These are phyloP conservation scores for Leistus spinibarbis DNA, from an alignment of 2,888 invertebrate genomes.

Conservation along the genomic window DNA sequence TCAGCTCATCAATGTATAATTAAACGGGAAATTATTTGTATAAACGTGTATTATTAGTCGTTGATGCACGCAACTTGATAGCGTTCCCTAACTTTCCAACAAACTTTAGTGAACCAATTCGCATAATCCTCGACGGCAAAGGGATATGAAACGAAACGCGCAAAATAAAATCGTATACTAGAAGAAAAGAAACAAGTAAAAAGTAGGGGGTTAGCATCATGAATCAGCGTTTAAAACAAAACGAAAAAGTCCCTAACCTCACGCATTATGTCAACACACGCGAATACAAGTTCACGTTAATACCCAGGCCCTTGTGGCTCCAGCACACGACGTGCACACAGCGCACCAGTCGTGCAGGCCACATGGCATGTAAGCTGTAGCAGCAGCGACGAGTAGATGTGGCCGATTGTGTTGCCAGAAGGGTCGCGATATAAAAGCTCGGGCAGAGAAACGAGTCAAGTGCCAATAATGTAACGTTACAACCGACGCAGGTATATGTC, in stretches of 20 bases:
- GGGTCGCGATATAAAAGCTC: constrained; percentile 9
- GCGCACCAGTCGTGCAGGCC: not conserved
- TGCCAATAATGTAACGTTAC: constrained; percentile 7
- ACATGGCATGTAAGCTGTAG: not conserved
- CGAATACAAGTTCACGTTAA: not conserved
- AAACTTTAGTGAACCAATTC: too few relatives aligned
- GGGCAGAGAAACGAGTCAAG: constrained; percentile 1
- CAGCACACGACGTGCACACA: not conserved
- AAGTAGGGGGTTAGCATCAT: not conserved
- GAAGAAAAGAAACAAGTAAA: not conserved
- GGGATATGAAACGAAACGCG: too few relatives aligned
- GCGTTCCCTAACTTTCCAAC: too few relatives aligned
- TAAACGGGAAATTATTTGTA: too few relatives aligned
- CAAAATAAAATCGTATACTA: too few relatives aligned
- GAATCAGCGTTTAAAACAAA: constrained; percentile 6
- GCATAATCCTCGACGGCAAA: too few relatives aligned
- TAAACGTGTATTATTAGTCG: too few relatives aligned
- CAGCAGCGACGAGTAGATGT: not conserved
- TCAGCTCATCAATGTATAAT: too few relatives aligned
- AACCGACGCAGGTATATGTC: not conserved
- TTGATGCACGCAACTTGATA: too few relatives aligned
- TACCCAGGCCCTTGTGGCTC: not conserved
- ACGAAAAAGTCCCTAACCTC: not conserved
- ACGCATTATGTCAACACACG: constrained; percentile 5
- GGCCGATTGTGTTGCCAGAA: not conserved